Conservation (phyloP, 92 coral and sea anemone genomes). For the Porites divaricata region DNA sequence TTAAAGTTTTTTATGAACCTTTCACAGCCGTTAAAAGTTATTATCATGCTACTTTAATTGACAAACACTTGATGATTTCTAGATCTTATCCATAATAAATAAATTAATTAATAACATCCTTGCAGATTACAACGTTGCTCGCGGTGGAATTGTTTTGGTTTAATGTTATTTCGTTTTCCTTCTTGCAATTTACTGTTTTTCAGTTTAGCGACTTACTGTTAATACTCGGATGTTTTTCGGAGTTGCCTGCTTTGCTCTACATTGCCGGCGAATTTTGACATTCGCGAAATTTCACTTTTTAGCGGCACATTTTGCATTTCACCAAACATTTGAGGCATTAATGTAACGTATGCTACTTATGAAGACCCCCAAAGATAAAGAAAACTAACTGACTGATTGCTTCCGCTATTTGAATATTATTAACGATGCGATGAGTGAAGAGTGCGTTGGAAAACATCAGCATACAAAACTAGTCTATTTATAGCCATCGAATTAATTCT, state of each 20-base stretch:
- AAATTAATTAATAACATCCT: no score
- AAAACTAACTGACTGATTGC: conserved; percentile 3
- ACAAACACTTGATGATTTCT: no score
- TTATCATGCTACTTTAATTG: no score
- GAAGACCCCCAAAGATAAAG: conserved; percentile 33
- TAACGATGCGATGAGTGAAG: conserved; percentile 23
- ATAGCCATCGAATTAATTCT: background rate
- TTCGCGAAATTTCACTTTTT: background rate
- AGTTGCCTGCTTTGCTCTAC: background rate
- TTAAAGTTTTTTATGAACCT: no score
- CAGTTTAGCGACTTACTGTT: no score
- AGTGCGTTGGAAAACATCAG: conserved; percentile 22
- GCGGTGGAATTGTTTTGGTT: no score
- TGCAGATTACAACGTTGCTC: no score
- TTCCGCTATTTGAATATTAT: conserved; percentile 5
- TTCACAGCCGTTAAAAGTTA: no score
- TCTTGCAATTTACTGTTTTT: no score
- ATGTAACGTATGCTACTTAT: background rate
- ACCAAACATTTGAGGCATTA: conserved; percentile 8
- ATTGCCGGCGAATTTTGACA: background rate
- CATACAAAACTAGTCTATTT: background rate
- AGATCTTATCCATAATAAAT: no score
- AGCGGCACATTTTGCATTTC: background rate
- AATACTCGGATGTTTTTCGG: background rate
- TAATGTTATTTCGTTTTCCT: no score